Conservation (phyloP, 37 sponge, comb jelly and placozoan genomes). For the Theonella swinhoei region DNA sequence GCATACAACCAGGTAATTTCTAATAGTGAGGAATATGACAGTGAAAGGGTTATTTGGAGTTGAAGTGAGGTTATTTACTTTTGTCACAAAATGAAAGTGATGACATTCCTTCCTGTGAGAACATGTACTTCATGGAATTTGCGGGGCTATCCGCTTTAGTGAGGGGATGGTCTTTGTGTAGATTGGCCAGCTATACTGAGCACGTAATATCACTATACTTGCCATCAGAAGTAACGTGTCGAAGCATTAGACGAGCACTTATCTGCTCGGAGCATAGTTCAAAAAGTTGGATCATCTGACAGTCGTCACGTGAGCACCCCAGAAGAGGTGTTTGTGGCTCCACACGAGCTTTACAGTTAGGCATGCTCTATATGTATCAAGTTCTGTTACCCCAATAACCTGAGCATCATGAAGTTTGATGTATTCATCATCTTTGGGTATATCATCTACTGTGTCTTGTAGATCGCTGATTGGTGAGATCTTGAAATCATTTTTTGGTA, state of each 20-base stretch:
- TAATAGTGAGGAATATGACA: too few species aligned
- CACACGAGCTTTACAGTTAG: constrained; percentile 1
- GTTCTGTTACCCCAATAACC: neutral
- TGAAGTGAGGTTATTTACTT: too few species aligned
- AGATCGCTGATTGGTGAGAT: neutral
- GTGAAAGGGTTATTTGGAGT: too few species aligned
- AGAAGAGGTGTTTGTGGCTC: neutral
- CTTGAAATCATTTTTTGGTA: neutral
- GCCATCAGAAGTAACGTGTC: too few species aligned
- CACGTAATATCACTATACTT: too few species aligned
- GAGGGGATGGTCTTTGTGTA: too few species aligned
- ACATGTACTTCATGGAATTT: too few species aligned
- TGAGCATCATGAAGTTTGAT: neutral
- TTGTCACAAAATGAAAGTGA: too few species aligned
- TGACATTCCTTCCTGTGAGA: too few species aligned
- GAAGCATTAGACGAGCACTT: neutral
- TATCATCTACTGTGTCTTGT: neutral
- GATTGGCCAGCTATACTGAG: too few species aligned
- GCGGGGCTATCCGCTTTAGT: too few species aligned
- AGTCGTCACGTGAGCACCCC: neutral
- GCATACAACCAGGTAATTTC: too few species aligned
- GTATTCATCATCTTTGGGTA: neutral
- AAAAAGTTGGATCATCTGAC: neutral
- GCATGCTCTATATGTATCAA: neutral
- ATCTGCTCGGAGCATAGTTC: neutral